Percentiles rank a stretch among this genome's conserved stretches.
phyloP scores from a whole-genome alignment of 2,113 vertebrate genomes.

The Pteropus alecto region DNA sequence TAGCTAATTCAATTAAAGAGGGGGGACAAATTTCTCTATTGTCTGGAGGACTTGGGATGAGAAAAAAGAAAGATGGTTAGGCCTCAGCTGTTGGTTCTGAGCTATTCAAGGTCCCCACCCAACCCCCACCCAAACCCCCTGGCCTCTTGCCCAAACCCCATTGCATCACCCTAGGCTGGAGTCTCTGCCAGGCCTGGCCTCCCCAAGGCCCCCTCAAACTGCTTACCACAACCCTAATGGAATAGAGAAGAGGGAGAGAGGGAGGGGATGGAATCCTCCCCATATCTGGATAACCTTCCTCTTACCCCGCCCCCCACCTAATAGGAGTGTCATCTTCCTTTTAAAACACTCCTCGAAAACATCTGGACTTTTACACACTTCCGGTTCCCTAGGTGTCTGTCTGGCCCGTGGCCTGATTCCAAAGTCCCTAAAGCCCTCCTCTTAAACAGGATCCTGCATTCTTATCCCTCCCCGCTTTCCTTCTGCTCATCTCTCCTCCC shows the following conservation, averaged over 20 bases:
- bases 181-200: conserved; percentile 50
- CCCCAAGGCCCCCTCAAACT: conserved; percentile 45
- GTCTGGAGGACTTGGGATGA: conserved; percentile 8
- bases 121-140: conserved; percentile 59
- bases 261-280: neutral
- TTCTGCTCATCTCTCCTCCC: conserved; percentile 27
- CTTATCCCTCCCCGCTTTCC: neutral
- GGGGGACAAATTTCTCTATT: neutral
- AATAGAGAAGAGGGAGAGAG: neutral
- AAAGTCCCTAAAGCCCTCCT: neutral
- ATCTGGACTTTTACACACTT: conserved; percentile 40
- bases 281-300: neutral
- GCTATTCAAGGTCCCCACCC: conserved; percentile 68
- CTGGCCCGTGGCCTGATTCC: conserved; percentile 18
- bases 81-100: conserved; percentile 56
- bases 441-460: conserved; percentile 4
- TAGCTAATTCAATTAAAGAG: neutral
- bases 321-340: conserved; percentile 3
- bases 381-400: conserved; percentile 34
- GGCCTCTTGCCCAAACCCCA: conserved; percentile 73
- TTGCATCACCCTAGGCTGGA: conserved; percentile 71
- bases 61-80: conserved; percentile 36
- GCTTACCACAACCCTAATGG: conserved; percentile 34
- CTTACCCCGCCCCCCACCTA: neutral
- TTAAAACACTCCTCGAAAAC: conserved; percentile 33